Evolutionary conservation across 2,797 vertebrate species (phyloP).

Genomic region (Ctenosaura bakeri): DNA sequence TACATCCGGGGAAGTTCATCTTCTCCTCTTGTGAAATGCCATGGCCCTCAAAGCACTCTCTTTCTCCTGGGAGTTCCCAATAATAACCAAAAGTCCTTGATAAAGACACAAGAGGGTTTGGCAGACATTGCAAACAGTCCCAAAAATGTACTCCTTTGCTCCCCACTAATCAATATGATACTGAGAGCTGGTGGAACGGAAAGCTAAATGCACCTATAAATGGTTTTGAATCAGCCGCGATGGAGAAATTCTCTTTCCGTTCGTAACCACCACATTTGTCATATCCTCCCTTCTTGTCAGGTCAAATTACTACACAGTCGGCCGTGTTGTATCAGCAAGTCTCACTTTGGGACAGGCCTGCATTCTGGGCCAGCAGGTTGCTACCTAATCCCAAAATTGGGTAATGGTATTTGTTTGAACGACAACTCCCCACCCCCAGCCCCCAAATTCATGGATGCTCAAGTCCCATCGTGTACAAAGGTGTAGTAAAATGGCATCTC

Average conservation of each 20-base stretch:
- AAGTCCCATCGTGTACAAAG: too few species aligned
- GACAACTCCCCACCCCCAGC: not conserved
- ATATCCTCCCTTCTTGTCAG: not conserved
- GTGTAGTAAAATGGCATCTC: too few species aligned
- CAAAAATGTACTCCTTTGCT: not conserved
- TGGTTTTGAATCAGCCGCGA: not conserved
- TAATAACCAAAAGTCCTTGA: not conserved
- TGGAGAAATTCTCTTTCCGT: conserved; percentile 1
- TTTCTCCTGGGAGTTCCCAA: not conserved
- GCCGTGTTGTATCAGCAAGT: not conserved
- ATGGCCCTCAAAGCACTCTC: not conserved
- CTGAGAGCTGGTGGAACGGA: too few species aligned
- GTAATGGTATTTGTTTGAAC: not conserved
- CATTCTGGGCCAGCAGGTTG: not conserved
- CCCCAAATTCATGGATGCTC: too few species aligned
- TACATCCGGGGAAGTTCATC: too few species aligned
- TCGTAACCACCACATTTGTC: not conserved
- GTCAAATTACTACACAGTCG: not conserved
- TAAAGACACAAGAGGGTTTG: not conserved
- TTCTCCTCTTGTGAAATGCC: too few species aligned
- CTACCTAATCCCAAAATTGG: not conserved
- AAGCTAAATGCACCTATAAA: not conserved
- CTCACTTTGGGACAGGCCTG: too few species aligned
- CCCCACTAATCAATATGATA: not conserved
- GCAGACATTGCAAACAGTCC: not conserved